A percentile compares a stretch with the other conserved stretches of the same genome.
Evolutionary conservation across 1,140 invertebrate genomes (phyloP).

Genomic region (Lepidurus packardi): DNA sequence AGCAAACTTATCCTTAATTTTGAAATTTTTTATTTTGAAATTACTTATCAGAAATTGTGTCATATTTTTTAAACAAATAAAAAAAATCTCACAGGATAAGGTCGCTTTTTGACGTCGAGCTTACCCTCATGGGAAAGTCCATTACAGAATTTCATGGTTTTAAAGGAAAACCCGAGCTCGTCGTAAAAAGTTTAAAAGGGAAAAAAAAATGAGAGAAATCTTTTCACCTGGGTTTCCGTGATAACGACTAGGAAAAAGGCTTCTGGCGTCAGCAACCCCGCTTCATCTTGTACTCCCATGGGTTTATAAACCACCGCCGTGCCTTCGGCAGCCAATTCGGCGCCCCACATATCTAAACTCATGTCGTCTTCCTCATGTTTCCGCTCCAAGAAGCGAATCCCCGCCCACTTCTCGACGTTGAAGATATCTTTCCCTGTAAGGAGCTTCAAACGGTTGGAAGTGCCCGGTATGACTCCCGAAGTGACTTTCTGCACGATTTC

Average conservation of each 20-base stretch:
- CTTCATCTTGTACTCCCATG: conserved; percentile 17
- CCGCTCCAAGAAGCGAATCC: conserved; percentile 25
- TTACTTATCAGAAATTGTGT: too few relatives aligned
- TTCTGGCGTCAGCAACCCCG: conserved; percentile 11
- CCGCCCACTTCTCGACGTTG: conserved; percentile 24
- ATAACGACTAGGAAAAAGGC: conserved; percentile 29
- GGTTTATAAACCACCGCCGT: conserved; percentile 27
- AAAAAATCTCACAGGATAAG: too few relatives aligned
- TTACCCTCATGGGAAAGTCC: too few relatives aligned
- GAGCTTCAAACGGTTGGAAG: conserved; percentile 23
- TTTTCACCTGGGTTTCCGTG: conserved; percentile 22
- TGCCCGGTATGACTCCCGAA: conserved; percentile 26
- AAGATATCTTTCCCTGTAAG: conserved; percentile 27
- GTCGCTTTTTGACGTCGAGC: too few relatives aligned
- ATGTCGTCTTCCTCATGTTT: conserved; percentile 27
- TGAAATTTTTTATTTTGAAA: too few relatives aligned
- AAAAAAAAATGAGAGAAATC: not conserved
- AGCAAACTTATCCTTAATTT: too few relatives aligned
- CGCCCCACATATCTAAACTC: conserved; percentile 26
- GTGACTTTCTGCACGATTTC: conserved; percentile 30
- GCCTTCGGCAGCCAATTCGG: conserved; percentile 2
- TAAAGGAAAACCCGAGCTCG: too few relatives aligned
- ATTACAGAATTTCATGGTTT: too few relatives aligned
- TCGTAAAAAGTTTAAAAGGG: too few relatives aligned
- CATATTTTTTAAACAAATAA: too few relatives aligned